Evolutionary conservation across 2,888 invertebrate species (phyloP).

Genomic region (Malacosoma neustria): DNA sequence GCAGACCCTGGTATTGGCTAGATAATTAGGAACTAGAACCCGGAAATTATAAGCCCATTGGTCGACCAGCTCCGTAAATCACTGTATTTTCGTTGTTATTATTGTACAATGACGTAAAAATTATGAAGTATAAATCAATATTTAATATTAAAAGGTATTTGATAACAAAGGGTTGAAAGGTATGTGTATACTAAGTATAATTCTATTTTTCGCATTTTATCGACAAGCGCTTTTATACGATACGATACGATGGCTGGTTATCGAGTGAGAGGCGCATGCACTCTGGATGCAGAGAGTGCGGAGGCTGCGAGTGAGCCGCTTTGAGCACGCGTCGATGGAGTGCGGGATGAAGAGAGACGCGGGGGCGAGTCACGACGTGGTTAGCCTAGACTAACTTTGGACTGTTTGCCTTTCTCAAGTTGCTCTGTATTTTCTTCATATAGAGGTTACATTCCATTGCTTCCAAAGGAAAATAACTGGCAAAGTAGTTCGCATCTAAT

Average conservation of each 20-base stretch:
- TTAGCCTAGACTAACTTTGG: constrained; percentile 54
- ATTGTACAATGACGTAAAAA: no score
- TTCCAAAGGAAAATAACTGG: constrained; percentile 1
- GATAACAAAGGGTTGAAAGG: no score
- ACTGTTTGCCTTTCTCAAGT: constrained; percentile 23
- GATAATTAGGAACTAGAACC: no score
- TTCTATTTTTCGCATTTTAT: neutral
- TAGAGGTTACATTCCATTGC: constrained; percentile 2
- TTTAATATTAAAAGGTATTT: no score
- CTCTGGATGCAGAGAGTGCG: constrained; percentile 13
- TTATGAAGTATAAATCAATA: no score
- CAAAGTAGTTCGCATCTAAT: neutral
- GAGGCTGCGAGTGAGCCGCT: constrained; percentile 25
- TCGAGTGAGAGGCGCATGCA: constrained; percentile 27
- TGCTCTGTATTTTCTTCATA: constrained; percentile 25
- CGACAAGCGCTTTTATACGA: neutral
- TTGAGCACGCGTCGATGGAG: constrained; percentile 15
- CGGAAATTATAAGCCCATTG: no score
- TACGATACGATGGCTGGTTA: constrained; percentile 47
- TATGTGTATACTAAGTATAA: no score
- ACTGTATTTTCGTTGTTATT: no score
- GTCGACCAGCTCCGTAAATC: no score
- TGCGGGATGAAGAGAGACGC: constrained; percentile 16
- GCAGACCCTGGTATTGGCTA: no score
- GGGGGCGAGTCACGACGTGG: constrained; percentile 55